These are phyloP conservation scores for Cyprinodon diabolis DNA, from an alignment of 2,797 vertebrate genomes.

Conservation along the genomic window DNA sequence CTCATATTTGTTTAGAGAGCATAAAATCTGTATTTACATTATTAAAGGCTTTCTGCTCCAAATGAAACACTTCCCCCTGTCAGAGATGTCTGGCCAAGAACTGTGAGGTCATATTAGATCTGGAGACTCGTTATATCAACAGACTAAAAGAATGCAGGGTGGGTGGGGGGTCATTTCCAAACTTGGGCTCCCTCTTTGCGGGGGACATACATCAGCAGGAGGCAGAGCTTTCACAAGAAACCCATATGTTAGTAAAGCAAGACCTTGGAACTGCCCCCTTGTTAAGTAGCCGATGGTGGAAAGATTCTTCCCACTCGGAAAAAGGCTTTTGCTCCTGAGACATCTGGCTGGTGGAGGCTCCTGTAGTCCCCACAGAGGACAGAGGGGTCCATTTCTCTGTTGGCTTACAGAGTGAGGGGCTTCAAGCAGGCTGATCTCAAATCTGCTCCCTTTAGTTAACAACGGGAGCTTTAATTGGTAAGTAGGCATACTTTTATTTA, in stretches of 20 bases:
- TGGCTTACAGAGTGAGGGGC: conserved; percentile 62
- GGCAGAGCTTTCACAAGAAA: conserved; percentile 89
- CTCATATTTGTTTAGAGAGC: background rate
- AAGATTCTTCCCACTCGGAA: conserved; percentile 91
- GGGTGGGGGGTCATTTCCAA: conserved; percentile 74
- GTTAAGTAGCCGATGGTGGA: conserved; percentile 93
- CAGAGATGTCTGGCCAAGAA: conserved; percentile 22
- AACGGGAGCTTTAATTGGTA: conserved; percentile 49
- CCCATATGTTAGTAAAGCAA: conserved; percentile 84
- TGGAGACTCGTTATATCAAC: conserved; percentile 55
- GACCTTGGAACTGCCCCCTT: conserved; percentile 92
- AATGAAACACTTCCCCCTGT: conserved; percentile 17
- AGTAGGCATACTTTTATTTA: conserved; percentile 38
- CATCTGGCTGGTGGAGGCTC: conserved; percentile 76
- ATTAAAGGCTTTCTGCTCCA: conserved; percentile 14
- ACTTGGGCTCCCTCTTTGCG: conserved; percentile 56
- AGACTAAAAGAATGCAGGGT: conserved; percentile 83
- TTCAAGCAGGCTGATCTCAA: conserved; percentile 48
- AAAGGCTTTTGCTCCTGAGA: conserved; percentile 84
- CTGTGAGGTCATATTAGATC: conserved; percentile 42
- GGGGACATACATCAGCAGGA: conserved; percentile 81
- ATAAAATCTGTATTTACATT: background rate
- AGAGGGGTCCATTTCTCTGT: conserved; percentile 61
- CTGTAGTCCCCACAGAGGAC: conserved; percentile 66
- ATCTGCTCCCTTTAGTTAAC: conserved; percentile 36